Percentiles rank a stretch among this genome's conserved stretches.
These are phyloP conservation scores for Pampus argenteus DNA, from an alignment of 2,797 vertebrate genomes.

Conservation along the genomic window DNA sequence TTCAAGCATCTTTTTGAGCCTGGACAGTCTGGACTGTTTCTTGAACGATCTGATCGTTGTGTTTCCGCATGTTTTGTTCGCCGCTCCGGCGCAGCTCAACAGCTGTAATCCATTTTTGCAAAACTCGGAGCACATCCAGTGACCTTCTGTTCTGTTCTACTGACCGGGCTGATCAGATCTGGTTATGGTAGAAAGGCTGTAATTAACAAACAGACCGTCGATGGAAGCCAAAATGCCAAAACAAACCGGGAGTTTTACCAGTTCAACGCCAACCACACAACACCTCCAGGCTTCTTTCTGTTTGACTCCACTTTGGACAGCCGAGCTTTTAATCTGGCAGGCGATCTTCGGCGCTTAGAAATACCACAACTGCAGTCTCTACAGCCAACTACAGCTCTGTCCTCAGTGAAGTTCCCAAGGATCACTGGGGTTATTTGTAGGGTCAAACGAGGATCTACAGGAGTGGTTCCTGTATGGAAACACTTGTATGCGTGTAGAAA, in stretches of 20 bases:
- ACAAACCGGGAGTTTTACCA: neutral
- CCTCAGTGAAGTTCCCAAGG: neutral
- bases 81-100: neutral
- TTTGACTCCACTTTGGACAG: slow-evolving; percentile 3
- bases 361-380: slow-evolving; percentile 26
- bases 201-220: slow-evolving; percentile 35
- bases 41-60: neutral
- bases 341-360: slow-evolving; percentile 21
- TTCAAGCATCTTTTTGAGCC: neutral
- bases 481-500: too few species aligned
- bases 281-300: slow-evolving; percentile 22
- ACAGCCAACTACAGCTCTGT: slow-evolving; percentile 10
- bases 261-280: slow-evolving; percentile 15
- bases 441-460: slow-evolving; percentile 1
- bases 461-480: neutral
- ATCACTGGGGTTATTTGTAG: neutral
- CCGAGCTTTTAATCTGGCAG: slow-evolving; percentile 31
- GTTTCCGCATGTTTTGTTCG: neutral
- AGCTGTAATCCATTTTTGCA: slow-evolving; percentile 20
- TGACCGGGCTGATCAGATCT: slow-evolving; percentile 32
- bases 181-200: neutral
- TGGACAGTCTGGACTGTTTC: neutral
- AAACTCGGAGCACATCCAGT: slow-evolving; percentile 3
- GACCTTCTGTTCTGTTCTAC: slow-evolving; percentile 21
- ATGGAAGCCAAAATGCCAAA: slow-evolving; percentile 12